phyloP scores from a whole-genome alignment of 2,113 vertebrate species.

The Delphinus delphis region DNA sequence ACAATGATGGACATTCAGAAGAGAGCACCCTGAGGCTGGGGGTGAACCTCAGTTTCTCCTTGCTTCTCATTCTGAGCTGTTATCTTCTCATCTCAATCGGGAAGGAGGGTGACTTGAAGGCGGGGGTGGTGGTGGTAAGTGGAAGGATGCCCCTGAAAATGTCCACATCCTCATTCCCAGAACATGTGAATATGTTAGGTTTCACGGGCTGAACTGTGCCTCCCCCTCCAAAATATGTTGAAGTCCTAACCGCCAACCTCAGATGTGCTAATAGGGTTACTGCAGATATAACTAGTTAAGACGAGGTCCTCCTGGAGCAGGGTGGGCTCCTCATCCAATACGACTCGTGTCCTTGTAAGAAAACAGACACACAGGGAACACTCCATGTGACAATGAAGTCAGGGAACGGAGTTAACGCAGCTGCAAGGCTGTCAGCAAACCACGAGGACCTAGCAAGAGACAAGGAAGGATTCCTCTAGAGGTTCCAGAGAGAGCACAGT shows the following conservation, averaged over 20 bases:
- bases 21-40: background rate
- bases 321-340: background rate
- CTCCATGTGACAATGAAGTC: fast-evolving
- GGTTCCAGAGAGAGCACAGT: background rate
- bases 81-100: background rate
- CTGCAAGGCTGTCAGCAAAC: fast-evolving
- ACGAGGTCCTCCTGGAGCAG: background rate
- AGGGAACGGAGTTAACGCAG: too few relatives aligned
- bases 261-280: background rate
- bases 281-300: background rate
- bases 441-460: background rate
- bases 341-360: background rate
- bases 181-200: background rate
- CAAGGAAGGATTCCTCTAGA: background rate
- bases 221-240: background rate
- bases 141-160: background rate
- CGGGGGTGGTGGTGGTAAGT: background rate
- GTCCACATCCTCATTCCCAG: background rate
- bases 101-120: background rate
- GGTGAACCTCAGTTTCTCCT: background rate
- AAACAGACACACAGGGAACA: background rate
- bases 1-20: background rate
- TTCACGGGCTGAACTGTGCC: background rate
- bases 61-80: background rate
- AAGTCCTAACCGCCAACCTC: background rate